Evolutionary conservation across 1,140 invertebrate genomes (phyloP).

Genomic region (Scylla paramamosain): DNA sequence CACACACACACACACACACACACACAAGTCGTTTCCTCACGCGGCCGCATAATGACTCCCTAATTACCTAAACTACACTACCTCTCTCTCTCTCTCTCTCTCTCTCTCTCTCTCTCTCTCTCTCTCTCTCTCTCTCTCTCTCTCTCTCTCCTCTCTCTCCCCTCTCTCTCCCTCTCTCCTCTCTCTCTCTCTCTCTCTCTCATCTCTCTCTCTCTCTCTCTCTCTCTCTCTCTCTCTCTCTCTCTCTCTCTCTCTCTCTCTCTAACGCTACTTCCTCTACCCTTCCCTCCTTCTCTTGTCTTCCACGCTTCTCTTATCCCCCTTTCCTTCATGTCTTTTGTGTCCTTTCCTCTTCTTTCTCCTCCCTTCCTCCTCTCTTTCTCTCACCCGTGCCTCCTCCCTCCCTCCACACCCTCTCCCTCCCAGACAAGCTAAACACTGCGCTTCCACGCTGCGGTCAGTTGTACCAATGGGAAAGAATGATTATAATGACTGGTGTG

Average conservation of each 20-base stretch:
- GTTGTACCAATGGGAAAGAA: neutral
- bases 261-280: neutral
- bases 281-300: too few species aligned
- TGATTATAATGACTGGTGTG: neutral
- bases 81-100: neutral
- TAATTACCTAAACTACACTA: too few species aligned
- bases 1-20: slow-evolving; percentile 13
- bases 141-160: neutral
- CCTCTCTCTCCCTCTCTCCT: neutral
- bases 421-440: neutral
- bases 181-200: neutral
- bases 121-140: neutral
- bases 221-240: neutral
- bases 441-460: neutral
- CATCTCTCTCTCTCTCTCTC: neutral
- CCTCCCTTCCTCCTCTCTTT: neutral
- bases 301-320: neutral
- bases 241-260: neutral
- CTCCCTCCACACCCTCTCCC: neutral
- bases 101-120: neutral
- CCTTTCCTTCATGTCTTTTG: neutral
- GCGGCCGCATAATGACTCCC: neutral
- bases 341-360: neutral
- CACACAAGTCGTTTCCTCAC: neutral
- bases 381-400: neutral